Base-by-base conservation (phyloP, 2,888 invertebrate species). In the Tipula vernalis region DNA sequence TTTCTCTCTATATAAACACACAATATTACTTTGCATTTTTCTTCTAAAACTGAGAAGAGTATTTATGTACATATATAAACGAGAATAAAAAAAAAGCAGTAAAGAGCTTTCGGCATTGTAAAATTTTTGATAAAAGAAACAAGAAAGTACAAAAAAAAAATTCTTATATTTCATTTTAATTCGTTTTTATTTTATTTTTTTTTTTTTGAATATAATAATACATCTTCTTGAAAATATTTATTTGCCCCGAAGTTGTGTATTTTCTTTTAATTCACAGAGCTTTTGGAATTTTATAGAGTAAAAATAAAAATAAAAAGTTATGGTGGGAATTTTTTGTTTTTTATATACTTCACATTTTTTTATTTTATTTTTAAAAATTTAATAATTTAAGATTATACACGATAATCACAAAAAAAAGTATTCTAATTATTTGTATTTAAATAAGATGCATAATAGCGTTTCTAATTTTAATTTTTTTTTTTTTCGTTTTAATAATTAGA, bases 201-300 rank as follows among this genome's bases (percentile, higher is more conserved):
- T 51, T 51, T 57, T 57, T 71, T 18, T 71, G 28, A 71, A 71
- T 71, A 71, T 71, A 28, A 71, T 71, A 71, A 71, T 71, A 71
- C 71, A 71, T 71, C 71, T 71, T 71, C 71, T 71, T 71, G 71
- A 71, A 71, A 71, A 71, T 71, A 71, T 71, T 71, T 71, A 71
- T 71, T 71, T 71, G 71, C 71, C 71, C 71, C 28, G 0, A 71
- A 71, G 71, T 71, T 71, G 71, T 71, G 28, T 71, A 71, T 71
- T 71, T 71, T 71, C 28, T 71, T 71, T 28, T 71, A 71, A 71
- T 71, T 71, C 71, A 71, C 71, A 71, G 71, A 71, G 71, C 71
- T 71, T 71, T 71, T 71, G 71, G 71, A 71, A 71, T 71, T 71
- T 71, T 39, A 71, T 18, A 71, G 71, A 71, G 71, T 71, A 71